Evolutionary conservation across 2,888 invertebrate species (phyloP).

Genomic region (Drosophila affinis): DNA sequence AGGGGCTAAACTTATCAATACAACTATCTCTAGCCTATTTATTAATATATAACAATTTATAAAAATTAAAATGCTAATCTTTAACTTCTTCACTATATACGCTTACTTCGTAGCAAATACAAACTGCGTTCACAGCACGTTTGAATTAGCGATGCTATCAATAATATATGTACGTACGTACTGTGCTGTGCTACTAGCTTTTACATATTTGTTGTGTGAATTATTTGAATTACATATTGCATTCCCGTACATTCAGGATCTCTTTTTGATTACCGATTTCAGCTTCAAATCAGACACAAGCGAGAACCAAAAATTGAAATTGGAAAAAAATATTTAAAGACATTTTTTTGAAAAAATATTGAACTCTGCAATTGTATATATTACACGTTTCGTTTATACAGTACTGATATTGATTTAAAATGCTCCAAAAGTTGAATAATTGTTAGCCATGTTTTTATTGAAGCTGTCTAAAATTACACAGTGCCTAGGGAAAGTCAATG

Average conservation of each 20-base stretch:
- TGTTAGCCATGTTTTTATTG: slow-evolving; percentile 47
- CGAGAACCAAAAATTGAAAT: slow-evolving; percentile 16
- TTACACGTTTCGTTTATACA: slow-evolving; percentile 56
- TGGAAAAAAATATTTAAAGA: slow-evolving; percentile 19
- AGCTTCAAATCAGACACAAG: slow-evolving; percentile 15
- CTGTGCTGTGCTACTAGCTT: slow-evolving; percentile 18
- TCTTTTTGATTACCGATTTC: slow-evolving; percentile 24
- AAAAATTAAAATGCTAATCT: slow-evolving; percentile 75
- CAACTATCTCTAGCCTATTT: slow-evolving; percentile 66
- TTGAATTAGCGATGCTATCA: slow-evolving; percentile 14
- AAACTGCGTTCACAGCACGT: slow-evolving; percentile 26
- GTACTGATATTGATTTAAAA: slow-evolving; percentile 60
- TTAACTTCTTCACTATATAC: slow-evolving; percentile 66
- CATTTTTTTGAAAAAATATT: slow-evolving; percentile 7
- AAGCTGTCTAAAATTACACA: slow-evolving; percentile 63
- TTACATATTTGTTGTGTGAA: slow-evolving; percentile 26
- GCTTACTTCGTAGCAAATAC: slow-evolving; percentile 46
- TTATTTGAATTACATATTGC: slow-evolving; percentile 15
- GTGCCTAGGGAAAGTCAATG: slow-evolving; percentile 69
- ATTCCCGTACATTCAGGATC: slow-evolving; percentile 17
- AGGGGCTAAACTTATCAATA: slow-evolving; percentile 65
- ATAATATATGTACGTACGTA: slow-evolving; percentile 26
- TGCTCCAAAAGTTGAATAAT: slow-evolving; percentile 46
- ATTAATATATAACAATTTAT: slow-evolving; percentile 69
- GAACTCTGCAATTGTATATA: slow-evolving; percentile 35